Evolutionary conservation across 1,140 invertebrate species (phyloP), one percentile per base, ranked within the genome.

Genomic region (Listronotus bonariensis): DNA sequence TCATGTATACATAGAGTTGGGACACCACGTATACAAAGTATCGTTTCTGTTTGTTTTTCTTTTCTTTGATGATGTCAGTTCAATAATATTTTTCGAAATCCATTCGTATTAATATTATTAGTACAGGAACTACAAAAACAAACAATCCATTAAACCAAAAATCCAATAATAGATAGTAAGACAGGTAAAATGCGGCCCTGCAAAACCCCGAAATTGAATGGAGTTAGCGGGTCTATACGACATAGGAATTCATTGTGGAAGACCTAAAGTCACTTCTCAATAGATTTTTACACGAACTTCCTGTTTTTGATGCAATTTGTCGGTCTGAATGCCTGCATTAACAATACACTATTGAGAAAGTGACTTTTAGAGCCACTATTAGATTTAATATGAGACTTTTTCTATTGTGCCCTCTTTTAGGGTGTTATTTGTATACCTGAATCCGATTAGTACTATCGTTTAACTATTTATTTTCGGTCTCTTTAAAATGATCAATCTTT

Each of bases 261-360:
- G 62, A 72, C 62, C 66, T 65, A 70, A 75, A 76, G 72, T 74
- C 74, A 73, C 54, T 68, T 67, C 63, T 76, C 69, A 73, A 75
- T 75, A 66, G 74, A 67, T 66, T 73, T 71, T 74, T 75, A 76
- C 75, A 76, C 74, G 72, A 72, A 77, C 74, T 77, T 77, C 74
- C 75, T 77, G 74, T 77, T 76, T 77, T 77, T 74, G 74, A 75
- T 76, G 74, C 75, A 77, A 77, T 77, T 77, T 77, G 75, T 77
- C 75, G 72, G 70, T 67, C 69, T 75, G 67, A 75, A 75, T 74
- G 70, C 70, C 69, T 63, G 58, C 52, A 72, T 72, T 74, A 73
- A 77, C 75, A 77, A 77, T 74, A 68, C 71, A n/a, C 74, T 65
- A 72, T 74, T 74, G 68, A 72, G 70, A 71, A 67, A 67, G 60